Conservation (phyloP, 2,113 vertebrate species). For the Corynorhinus townsendii region DNA sequence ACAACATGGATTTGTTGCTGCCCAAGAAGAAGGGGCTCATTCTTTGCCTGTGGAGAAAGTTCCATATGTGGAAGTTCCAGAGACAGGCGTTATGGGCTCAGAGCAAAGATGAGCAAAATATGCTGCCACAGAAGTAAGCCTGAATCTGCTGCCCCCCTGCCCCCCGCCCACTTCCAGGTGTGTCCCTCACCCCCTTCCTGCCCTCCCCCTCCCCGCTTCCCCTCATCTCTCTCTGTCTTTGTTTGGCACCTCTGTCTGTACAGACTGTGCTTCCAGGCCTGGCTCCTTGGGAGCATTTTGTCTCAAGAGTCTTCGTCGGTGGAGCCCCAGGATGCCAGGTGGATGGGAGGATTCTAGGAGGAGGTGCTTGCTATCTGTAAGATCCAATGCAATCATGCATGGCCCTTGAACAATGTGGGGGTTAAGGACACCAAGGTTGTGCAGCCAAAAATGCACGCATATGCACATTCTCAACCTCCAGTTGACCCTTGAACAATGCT, state of each 20-base stretch:
- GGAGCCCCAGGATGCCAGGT: background rate
- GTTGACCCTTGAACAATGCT: background rate
- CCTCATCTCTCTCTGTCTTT: background rate
- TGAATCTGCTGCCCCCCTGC: background rate
- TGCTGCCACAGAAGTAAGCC: conserved; percentile 79
- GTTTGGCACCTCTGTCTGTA: background rate
- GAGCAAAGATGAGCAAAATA: conserved; percentile 77
- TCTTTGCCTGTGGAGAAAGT: conserved; percentile 75
- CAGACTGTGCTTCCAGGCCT: background rate
- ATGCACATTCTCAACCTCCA: background rate
- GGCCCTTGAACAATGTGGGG: background rate
- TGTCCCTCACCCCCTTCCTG: fast-evolving
- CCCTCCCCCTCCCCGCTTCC: fast-evolving
- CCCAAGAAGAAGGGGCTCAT: conserved; percentile 71
- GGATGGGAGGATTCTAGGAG: background rate
- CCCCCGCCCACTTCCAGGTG: background rate
- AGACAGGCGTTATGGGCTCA: conserved; percentile 71
- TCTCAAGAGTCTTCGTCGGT: background rate
- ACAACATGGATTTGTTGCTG: conserved; percentile 76
- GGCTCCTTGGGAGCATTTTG: background rate
- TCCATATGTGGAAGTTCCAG: conserved; percentile 66
- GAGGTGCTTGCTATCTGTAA: background rate
- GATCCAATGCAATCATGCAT: background rate
- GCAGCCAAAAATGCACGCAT: background rate
- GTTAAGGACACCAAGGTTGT: background rate